phyloP scores from a whole-genome alignment of 2,888 invertebrate genomes.

The Andrena haemorrhoa region DNA sequence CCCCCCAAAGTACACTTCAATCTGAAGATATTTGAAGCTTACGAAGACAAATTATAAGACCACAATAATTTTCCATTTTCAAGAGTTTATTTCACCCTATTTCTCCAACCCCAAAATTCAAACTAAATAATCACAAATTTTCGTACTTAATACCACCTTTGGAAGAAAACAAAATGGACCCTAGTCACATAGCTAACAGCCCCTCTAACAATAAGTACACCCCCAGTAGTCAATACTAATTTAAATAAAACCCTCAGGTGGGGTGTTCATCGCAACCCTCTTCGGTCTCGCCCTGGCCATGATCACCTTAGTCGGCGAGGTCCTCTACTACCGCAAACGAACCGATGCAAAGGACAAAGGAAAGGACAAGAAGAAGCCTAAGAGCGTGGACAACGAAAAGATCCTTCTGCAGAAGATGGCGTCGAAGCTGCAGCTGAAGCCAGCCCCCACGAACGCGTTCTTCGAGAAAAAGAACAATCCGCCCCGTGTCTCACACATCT shows the following conservation, averaged over 20 bases:
- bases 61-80: too few species aligned
- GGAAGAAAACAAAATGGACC: too few species aligned
- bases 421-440: constrained; percentile 79
- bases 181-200: too few species aligned
- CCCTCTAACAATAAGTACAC: too few species aligned
- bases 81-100: too few species aligned
- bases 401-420: constrained; percentile 75
- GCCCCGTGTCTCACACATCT: constrained; percentile 83
- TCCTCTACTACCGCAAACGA: constrained; percentile 89
- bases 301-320: constrained; percentile 93
- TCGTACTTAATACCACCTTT: too few species aligned
- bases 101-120: too few species aligned
- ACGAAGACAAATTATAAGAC: too few species aligned
- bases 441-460: constrained; percentile 78
- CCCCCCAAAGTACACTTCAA: too few species aligned
- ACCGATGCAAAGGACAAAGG: constrained; percentile 54
- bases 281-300: constrained; percentile 94
- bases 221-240: background rate
- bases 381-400: constrained; percentile 62
- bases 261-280: constrained; percentile 95
- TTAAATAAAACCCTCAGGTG: constrained; percentile 86
- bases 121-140: too few species aligned
- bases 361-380: constrained; percentile 48
- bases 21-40: too few species aligned
- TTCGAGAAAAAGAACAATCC: constrained; percentile 72